phyloP scores from a whole-genome alignment of 2,113 vertebrate genomes.

The Nyctereutes procyonoides region DNA sequence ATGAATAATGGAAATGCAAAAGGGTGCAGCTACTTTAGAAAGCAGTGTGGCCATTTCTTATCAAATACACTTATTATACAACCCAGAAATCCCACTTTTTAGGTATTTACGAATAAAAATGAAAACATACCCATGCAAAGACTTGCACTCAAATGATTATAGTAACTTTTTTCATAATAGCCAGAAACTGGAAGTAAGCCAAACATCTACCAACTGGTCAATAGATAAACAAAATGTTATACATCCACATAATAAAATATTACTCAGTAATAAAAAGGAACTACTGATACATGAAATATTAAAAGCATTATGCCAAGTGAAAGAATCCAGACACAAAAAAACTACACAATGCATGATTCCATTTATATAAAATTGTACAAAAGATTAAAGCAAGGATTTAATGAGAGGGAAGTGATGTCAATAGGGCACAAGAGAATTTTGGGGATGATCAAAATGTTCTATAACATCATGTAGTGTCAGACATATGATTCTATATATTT shows the following conservation, averaged over 20 bases:
- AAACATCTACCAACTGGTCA: neutral
- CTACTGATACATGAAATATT: neutral
- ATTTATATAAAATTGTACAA: neutral
- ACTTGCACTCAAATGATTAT: neutral
- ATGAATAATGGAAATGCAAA: neutral
- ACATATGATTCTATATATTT: neutral
- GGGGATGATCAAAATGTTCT: neutral
- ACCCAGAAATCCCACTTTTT: neutral
- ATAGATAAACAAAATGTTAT: neutral
- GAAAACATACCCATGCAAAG: neutral
- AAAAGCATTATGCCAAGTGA: neutral
- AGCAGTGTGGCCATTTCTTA: neutral
- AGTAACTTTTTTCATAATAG: neutral
- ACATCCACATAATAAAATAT: neutral
- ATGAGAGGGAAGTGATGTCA: neutral
- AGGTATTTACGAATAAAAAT: slow-evolving; percentile 40
- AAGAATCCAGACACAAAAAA: neutral
- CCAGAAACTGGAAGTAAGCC: slow-evolving; percentile 33
- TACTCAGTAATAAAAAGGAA: slow-evolving; percentile 13
- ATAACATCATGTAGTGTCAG: neutral
- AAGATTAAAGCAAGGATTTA: neutral
- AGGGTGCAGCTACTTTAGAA: neutral
- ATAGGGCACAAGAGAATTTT: neutral
- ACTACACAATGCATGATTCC: neutral
- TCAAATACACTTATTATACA: neutral